Evolutionary conservation across 2,888 invertebrate genomes (phyloP).

Genomic region (Drosophila fulvimacula): DNA sequence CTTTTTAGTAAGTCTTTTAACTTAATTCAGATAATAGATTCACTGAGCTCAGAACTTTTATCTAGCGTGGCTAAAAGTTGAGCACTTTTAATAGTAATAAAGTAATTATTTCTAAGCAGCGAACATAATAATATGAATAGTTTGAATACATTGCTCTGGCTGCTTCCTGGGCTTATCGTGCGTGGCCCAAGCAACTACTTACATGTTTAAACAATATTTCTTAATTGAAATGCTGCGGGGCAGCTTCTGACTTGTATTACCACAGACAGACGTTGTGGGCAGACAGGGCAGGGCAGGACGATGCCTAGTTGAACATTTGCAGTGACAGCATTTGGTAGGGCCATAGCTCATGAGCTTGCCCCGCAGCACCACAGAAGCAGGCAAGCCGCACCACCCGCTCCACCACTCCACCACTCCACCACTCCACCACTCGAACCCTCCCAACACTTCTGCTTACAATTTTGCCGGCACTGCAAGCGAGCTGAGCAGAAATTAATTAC

Average conservation of each 20-base stretch:
- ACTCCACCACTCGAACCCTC: conserved; percentile 3
- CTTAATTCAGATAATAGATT: too few species aligned
- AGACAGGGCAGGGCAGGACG: conserved; percentile 10
- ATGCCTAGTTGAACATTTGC: conserved; percentile 62
- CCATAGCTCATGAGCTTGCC: conserved; percentile 68
- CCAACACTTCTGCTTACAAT: conserved; percentile 51
- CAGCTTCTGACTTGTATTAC: conserved; percentile 51
- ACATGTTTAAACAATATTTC: conserved; percentile 74
- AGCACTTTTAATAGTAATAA: conserved; percentile 1
- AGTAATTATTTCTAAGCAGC: conserved; percentile 30
- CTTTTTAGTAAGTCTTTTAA: not conserved
- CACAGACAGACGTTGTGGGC: conserved; percentile 28
- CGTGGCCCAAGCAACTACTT: conserved; percentile 32
- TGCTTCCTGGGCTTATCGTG: conserved; percentile 13
- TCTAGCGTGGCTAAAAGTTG: not conserved
- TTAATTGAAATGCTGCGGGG: conserved; percentile 74
- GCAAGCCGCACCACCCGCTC: conserved; percentile 4
- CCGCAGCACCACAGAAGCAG: conserved; percentile 28
- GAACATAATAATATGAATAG: conserved; percentile 1
- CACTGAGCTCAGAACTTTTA: not conserved
- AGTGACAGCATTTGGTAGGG: conserved; percentile 69
- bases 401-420: not conserved
- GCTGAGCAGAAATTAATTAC: conserved; percentile 79
- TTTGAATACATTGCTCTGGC: conserved; percentile 6
- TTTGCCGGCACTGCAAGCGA: conserved; percentile 68